phyloP scores from a whole-genome alignment of 2,797 vertebrate species.

The Scleropages formosus region DNA sequence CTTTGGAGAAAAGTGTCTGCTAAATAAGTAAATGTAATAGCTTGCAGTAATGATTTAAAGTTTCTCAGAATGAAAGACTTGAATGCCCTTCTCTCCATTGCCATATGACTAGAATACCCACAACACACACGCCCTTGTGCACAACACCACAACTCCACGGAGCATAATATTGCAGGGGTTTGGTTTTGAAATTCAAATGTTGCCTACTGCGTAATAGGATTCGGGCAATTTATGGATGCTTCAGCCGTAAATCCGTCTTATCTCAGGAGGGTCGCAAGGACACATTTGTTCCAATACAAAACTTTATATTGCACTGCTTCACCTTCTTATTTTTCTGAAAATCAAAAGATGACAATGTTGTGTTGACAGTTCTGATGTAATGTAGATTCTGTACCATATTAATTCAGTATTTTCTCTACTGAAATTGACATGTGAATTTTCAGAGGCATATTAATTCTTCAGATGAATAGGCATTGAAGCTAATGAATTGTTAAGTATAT shows the following conservation, averaged over 20 bases:
- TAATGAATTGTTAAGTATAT: too few species aligned
- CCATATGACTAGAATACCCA: neutral
- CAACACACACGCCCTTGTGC: neutral
- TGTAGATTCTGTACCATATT: conserved; percentile 2
- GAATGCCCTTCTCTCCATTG: neutral
- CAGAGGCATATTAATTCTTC: too few species aligned
- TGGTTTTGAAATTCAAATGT: conserved; percentile 10
- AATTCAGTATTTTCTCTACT: neutral
- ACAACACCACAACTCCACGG: neutral
- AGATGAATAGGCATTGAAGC: too few species aligned
- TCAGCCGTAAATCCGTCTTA: conserved; percentile 1
- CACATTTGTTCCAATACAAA: neutral
- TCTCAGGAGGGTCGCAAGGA: neutral
- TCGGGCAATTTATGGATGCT: neutral
- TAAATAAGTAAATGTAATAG: neutral
- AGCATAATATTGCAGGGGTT: conserved; percentile 6
- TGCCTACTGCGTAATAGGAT: neutral
- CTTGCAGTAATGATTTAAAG: neutral
- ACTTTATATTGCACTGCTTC: neutral
- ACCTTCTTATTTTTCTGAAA: neutral
- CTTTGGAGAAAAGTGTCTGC: too few species aligned
- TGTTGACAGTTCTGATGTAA: neutral
- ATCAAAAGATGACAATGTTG: neutral
- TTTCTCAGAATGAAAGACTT: neutral
- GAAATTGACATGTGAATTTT: too few species aligned